Percentiles rank a stretch among this genome's conserved stretches.
Conservation (phyloP, 1,140 invertebrate species). For the Rhynchophorus ferrugineus region DNA sequence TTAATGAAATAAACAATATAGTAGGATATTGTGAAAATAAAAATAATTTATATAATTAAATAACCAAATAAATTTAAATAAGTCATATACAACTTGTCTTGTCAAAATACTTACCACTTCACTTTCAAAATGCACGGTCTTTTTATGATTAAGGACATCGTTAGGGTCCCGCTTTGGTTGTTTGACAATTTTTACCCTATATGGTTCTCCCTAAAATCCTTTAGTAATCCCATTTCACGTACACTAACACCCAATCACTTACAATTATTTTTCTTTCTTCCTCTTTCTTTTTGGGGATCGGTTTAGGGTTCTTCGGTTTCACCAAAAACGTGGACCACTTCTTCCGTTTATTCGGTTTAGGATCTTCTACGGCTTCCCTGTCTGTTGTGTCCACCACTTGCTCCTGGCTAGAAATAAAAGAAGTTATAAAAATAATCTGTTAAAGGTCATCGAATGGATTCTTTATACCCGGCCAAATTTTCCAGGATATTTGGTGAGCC, state of each 20-base stretch:
- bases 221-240: too few species aligned
- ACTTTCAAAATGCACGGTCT: slow-evolving; percentile 23
- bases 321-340: slow-evolving; percentile 65
- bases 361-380: slow-evolving; percentile 38
- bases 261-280: slow-evolving; percentile 22
- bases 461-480: slow-evolving; percentile 17
- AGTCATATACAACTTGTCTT: too few species aligned
- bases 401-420: slow-evolving; percentile 7
- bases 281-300: slow-evolving; percentile 42
- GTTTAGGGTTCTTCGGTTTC: slow-evolving; percentile 57
- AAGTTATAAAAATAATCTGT: background rate
- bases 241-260: slow-evolving; percentile 3
- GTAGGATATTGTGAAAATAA: too few species aligned
- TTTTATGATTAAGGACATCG: slow-evolving; percentile 15
- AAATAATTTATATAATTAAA: too few species aligned
- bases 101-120: slow-evolving; percentile 20
- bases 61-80: too few species aligned
- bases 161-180: slow-evolving; percentile 39
- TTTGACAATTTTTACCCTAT: slow-evolving; percentile 47
- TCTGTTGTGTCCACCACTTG: background rate
- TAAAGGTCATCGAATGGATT: background rate
- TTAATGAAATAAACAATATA: too few species aligned
- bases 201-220: slow-evolving; percentile 33
- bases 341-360: slow-evolving; percentile 42
- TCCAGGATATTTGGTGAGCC: slow-evolving; percentile 9